These are phyloP conservation scores for Cryptocephalus moraei DNA, from an alignment of 2,888 invertebrate species.

Conservation along the genomic window DNA sequence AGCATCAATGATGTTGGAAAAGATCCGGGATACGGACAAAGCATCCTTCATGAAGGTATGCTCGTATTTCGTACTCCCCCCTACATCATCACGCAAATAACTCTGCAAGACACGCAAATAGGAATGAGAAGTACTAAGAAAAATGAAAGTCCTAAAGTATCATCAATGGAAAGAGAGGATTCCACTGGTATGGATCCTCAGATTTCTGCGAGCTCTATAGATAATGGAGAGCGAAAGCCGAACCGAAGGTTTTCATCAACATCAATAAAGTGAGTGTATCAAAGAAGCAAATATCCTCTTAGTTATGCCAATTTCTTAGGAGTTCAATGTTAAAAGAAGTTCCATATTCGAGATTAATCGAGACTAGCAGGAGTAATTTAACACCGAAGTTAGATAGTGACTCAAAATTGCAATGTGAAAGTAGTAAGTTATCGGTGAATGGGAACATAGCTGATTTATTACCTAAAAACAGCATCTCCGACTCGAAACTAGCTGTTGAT, in stretches of 20 bases:
- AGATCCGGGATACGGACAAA: conserved; percentile 90
- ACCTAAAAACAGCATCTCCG: conserved; percentile 78
- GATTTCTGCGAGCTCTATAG: conserved; percentile 35
- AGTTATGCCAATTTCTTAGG: conserved; percentile 14
- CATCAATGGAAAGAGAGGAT: conserved; percentile 19
- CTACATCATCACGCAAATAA: conserved; percentile 68
- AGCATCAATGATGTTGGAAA: conserved; percentile 65
- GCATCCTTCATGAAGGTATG: conserved; percentile 76
- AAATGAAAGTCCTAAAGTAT: conserved; percentile 22
- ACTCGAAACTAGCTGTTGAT: conserved; percentile 74
- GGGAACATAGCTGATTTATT: conserved; percentile 38
- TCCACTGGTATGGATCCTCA: conserved; percentile 19
- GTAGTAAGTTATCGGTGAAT: conserved; percentile 32
- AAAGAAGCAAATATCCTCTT: background rate
- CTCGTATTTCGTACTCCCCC: conserved; percentile 86
- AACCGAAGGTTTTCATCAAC: conserved; percentile 54
- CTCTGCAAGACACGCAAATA: conserved; percentile 52
- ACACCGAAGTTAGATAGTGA: conserved; percentile 57
- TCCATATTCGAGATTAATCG: conserved; percentile 70
- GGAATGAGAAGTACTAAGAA: conserved; percentile 11
- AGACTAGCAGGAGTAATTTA: conserved; percentile 46
- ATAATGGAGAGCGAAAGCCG: conserved; percentile 27
- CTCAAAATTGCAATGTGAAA: conserved; percentile 53
- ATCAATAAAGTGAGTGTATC: conserved; percentile 40
- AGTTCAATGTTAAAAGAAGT: conserved; percentile 46